Evolutionary conservation across 1,140 invertebrate genomes (phyloP).

Genomic region (Wasmannia auropunctata): DNA sequence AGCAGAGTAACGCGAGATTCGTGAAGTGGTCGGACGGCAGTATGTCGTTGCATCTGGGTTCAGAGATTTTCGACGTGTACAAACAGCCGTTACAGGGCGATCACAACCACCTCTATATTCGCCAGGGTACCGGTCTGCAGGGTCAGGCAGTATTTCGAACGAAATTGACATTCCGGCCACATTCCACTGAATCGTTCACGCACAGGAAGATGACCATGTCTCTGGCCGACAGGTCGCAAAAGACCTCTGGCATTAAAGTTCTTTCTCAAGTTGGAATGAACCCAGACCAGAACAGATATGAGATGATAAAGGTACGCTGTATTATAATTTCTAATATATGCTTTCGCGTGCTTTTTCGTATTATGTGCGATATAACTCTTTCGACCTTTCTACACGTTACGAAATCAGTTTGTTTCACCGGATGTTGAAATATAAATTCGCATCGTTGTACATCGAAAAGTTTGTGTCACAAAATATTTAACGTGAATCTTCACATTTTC

Average conservation of each 20-base stretch:
- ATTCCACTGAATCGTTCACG: conserved; percentile 99
- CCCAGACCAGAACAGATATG: conserved; percentile 95
- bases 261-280: conserved; percentile 97
- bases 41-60: conserved; percentile 98
- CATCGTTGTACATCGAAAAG: too few species aligned
- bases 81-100: conserved; percentile 93
- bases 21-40: conserved; percentile 99
- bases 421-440: too few species aligned
- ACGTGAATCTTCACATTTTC: too few species aligned
- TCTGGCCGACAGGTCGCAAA: conserved; percentile 98
- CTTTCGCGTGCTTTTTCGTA: too few species aligned
- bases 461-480: too few species aligned
- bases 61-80: conserved; percentile 99
- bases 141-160: conserved; percentile 98
- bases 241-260: conserved; percentile 98
- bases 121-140: conserved; percentile 98
- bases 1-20: conserved; percentile 98
- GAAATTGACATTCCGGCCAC: conserved; percentile 98
- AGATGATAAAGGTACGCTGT: conserved; percentile 94
- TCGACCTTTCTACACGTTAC: too few species aligned
- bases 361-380: too few species aligned
- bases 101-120: conserved; percentile 93
- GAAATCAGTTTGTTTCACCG: too few species aligned
- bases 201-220: conserved; percentile 99
- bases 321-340: too few species aligned